Percentiles rank a stretch among this genome's conserved stretches.
These are phyloP conservation scores for Yponomeuta malinellus DNA, from an alignment of 2,888 invertebrate genomes.

Conservation along the genomic window DNA sequence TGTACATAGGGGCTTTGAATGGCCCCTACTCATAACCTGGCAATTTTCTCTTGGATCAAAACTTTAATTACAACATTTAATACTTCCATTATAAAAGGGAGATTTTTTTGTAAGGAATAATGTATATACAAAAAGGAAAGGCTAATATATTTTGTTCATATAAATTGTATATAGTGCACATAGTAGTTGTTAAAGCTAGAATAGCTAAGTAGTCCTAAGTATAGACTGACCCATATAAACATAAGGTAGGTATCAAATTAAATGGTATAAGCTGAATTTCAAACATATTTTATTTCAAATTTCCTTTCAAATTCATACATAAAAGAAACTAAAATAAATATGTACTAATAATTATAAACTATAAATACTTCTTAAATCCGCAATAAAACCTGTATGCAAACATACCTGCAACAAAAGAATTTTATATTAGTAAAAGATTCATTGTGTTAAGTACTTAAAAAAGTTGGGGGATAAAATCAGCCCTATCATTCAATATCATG, in stretches of 20 bases:
- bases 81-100: neutral
- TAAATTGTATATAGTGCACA: slow-evolving; percentile 37
- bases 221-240: slow-evolving; percentile 31
- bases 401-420: slow-evolving; percentile 11
- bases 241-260: slow-evolving; percentile 3
- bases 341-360: too few species aligned
- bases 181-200: slow-evolving; percentile 27
- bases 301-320: neutral
- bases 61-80: neutral
- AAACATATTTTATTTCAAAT: neutral
- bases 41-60: neutral
- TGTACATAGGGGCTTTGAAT: too few species aligned
- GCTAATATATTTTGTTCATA: slow-evolving; percentile 31
- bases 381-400: neutral
- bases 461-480: slow-evolving; percentile 13
- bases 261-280: neutral
- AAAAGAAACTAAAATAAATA: neutral
- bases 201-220: slow-evolving; percentile 25
- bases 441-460: neutral
- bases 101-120: slow-evolving; percentile 17
- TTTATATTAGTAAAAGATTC: neutral
- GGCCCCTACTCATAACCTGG: neutral
- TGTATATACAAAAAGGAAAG: slow-evolving; percentile 38
- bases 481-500: slow-evolving; percentile 21
- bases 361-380: too few species aligned